These are phyloP conservation scores for Ibycter americanus DNA, from an alignment of 2,797 vertebrate genomes.

Conservation along the genomic window DNA sequence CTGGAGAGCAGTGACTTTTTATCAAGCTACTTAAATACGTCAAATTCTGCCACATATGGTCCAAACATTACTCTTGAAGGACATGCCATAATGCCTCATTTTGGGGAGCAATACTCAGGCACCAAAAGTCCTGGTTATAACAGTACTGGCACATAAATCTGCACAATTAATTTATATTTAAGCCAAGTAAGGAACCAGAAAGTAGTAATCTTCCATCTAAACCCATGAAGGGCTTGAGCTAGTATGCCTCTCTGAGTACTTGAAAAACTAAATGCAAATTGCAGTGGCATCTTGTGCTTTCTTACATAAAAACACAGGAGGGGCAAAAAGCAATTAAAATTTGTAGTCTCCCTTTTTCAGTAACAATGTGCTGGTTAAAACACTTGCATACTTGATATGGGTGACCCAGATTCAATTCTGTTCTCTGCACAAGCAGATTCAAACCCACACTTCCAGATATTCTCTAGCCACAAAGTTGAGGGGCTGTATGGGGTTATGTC, in stretches of 20 bases:
- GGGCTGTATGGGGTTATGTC: neutral
- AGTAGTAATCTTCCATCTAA: neutral
- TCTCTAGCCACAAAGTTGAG: neutral
- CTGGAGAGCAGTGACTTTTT: neutral
- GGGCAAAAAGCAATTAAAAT: neutral
- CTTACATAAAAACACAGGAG: neutral
- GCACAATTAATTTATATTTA: neutral
- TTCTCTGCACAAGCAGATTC: neutral
- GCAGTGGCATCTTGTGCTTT: neutral
- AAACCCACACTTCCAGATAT: neutral
- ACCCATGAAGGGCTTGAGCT: neutral
- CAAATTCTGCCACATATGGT: neutral
- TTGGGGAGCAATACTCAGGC: neutral
- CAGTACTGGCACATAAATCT: neutral
- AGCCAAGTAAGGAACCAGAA: neutral
- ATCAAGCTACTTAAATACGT: neutral
- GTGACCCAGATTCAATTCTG: neutral
- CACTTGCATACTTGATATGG: neutral
- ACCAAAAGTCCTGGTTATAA: neutral
- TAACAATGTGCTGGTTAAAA: neutral
- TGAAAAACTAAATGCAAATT: neutral
- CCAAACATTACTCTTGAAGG: neutral
- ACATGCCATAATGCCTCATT: neutral
- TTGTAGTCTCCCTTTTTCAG: neutral
- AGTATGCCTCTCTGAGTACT: neutral